These are phyloP conservation scores for Anguilla marmorata DNA, from an alignment of 2,797 vertebrate genomes.

Conservation along the genomic window DNA sequence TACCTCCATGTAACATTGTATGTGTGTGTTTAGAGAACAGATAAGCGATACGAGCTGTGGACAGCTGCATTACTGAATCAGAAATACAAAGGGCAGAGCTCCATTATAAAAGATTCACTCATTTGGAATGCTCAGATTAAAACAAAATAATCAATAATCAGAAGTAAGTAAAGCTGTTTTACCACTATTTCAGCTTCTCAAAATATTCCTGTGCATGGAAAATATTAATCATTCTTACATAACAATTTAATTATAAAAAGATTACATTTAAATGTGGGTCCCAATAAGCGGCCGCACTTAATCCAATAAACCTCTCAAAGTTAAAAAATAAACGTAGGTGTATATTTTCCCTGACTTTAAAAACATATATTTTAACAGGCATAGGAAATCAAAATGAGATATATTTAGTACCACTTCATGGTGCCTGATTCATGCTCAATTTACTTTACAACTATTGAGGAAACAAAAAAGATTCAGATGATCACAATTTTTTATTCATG, in stretches of 20 bases:
- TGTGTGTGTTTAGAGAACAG: background rate
- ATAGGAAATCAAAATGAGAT: background rate
- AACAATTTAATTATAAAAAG: background rate
- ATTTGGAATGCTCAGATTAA: background rate
- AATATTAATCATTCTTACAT: background rate
- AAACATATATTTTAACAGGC: background rate
- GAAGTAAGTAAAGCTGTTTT: background rate
- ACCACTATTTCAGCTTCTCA: background rate
- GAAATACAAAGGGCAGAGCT: background rate
- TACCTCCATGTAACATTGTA: background rate
- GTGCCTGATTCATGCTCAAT: slow-evolving; percentile 11
- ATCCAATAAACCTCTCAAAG: background rate
- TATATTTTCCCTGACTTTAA: background rate
- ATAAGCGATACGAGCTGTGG: background rate
- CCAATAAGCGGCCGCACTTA: background rate
- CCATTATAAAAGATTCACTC: background rate
- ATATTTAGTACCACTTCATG: background rate
- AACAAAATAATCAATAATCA: background rate
- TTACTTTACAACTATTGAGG: slow-evolving; percentile 6
- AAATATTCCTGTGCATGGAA: background rate
- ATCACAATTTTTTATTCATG: slow-evolving; percentile 1
- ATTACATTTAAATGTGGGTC: background rate
- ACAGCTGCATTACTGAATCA: background rate
- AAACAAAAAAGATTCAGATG: slow-evolving; percentile 14
- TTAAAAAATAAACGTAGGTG: background rate